Evolutionary conservation across 2,797 vertebrate genomes (phyloP).

Genomic region (Tenualosa ilisha): DNA sequence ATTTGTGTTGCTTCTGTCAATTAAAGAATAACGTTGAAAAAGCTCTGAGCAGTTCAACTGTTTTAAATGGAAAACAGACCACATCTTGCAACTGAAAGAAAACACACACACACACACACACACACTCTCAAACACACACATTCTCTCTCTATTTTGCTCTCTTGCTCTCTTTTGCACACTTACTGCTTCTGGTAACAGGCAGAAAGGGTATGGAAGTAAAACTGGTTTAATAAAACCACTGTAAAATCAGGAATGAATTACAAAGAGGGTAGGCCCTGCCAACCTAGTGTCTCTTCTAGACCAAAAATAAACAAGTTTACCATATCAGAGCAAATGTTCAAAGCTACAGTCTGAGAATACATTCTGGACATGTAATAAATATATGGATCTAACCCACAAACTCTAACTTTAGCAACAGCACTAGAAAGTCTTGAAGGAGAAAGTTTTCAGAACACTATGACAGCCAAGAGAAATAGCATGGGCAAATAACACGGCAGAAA

Average conservation of each 20-base stretch:
- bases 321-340: slow-evolving; percentile 29
- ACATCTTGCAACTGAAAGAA: slow-evolving; percentile 40
- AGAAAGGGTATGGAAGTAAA: slow-evolving; percentile 49
- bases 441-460: slow-evolving; percentile 24
- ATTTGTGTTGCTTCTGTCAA: slow-evolving; percentile 51
- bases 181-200: slow-evolving; percentile 50
- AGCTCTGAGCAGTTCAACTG: slow-evolving; percentile 47
- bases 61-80: slow-evolving; percentile 68
- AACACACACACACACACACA: not conserved
- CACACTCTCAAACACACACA: not conserved
- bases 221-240: slow-evolving; percentile 64
- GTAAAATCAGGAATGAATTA: slow-evolving; percentile 67
- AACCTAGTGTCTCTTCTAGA: slow-evolving; percentile 54
- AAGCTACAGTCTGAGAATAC: not conserved
- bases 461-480: slow-evolving; percentile 25
- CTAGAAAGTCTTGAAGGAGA: not conserved
- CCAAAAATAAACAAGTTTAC: slow-evolving; percentile 63
- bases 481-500: not conserved
- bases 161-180: slow-evolving; percentile 40
- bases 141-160: not conserved
- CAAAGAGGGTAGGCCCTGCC: slow-evolving; percentile 57
- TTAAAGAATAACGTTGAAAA: slow-evolving; percentile 37
- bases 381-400: not conserved
- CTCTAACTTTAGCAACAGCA: not conserved
- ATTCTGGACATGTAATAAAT: not conserved